Conservation (phyloP, 2,888 invertebrate species). For the Nomada fabriciana region DNA sequence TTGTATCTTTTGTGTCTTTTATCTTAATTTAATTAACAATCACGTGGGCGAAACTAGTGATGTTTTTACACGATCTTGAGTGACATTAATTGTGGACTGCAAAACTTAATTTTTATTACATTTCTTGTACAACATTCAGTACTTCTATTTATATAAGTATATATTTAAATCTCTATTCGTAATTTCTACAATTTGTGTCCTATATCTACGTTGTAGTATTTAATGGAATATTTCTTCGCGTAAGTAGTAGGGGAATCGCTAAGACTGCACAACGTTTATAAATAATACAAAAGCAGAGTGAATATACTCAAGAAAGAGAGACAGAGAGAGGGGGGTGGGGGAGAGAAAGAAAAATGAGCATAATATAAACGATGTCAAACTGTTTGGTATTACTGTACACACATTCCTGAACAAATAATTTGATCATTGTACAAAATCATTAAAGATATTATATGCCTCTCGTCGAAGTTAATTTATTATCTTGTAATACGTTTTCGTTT, state of each 20-base stretch:
- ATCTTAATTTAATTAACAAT: not conserved
- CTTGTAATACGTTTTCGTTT: constrained; percentile 12
- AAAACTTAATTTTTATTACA: constrained; percentile 13
- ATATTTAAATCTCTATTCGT: too few species aligned
- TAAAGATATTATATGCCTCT: constrained; percentile 32
- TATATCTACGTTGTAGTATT: constrained; percentile 19
- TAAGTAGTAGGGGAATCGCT: constrained; percentile 15
- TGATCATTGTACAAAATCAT: constrained; percentile 48
- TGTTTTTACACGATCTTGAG: constrained; percentile 29
- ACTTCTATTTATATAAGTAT: constrained; percentile 73
- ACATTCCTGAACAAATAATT: constrained; percentile 50
- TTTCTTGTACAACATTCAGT: constrained; percentile 46
- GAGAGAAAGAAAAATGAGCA: not conserved
- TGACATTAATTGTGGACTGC: constrained; percentile 10
- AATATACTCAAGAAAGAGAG: not conserved
- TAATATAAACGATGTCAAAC: constrained; percentile 27
- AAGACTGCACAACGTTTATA: constrained; percentile 39
- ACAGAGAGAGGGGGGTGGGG: not conserved
- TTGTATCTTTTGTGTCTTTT: not conserved
- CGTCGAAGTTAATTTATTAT: constrained; percentile 49
- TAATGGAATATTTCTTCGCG: constrained; percentile 20
- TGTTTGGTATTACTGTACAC: constrained; percentile 50
- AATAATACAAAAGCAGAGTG: not conserved
- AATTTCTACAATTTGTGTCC: constrained; percentile 5
- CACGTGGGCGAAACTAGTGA: not conserved